phyloP scores from a whole-genome alignment of 2,797 vertebrate species.

The Sebastes iracundus region DNA sequence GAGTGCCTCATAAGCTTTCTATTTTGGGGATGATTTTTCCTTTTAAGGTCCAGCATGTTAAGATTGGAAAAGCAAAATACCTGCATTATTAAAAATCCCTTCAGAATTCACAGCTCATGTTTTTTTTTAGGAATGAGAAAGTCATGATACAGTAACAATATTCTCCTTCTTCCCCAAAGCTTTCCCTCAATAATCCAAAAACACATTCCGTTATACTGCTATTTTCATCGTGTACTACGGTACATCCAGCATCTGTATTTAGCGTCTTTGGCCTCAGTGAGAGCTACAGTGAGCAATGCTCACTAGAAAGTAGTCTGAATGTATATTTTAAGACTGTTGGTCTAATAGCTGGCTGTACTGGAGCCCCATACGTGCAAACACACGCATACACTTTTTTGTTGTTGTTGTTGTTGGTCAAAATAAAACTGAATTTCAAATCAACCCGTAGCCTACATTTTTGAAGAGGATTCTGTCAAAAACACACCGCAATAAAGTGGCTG shows the following conservation, averaged over 20 bases:
- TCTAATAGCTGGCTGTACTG: background rate
- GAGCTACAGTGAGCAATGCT: conserved; percentile 6
- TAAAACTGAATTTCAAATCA: conserved; percentile 12
- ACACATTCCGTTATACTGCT: background rate
- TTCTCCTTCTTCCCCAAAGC: background rate
- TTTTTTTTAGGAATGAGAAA: background rate
- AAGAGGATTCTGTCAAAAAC: background rate
- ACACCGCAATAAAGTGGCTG: background rate
- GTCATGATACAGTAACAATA: background rate
- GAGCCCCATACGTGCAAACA: conserved; percentile 2
- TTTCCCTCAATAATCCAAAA: background rate
- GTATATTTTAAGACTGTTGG: background rate
- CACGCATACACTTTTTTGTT: background rate
- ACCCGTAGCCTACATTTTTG: background rate
- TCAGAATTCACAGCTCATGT: background rate
- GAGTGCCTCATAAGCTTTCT: background rate
- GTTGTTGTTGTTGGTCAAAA: background rate
- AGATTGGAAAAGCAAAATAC: background rate
- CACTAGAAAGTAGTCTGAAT: background rate
- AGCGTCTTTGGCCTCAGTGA: conserved; percentile 7
- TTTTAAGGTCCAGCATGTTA: background rate
- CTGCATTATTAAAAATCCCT: background rate
- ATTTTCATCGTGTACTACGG: background rate
- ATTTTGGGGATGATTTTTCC: background rate
- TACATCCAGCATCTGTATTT: background rate